A percentile compares a stretch with the other conserved stretches of the same genome.
Evolutionary conservation across 2,888 invertebrate species (phyloP).

Genomic region (Tachina lurida): DNA sequence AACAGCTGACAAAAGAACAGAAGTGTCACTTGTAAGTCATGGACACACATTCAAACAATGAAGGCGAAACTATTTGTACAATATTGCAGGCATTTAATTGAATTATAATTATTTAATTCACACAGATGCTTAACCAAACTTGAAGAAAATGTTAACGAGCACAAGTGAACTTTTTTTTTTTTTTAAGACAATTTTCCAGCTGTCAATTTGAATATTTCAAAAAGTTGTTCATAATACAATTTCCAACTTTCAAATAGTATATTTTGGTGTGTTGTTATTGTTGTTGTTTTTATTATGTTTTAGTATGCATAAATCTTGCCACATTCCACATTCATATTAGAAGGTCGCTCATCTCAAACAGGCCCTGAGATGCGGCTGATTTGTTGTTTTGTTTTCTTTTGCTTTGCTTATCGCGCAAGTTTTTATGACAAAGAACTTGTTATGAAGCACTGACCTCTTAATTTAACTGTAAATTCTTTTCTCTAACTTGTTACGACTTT

Average conservation of each 20-base stretch:
- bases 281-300: neutral
- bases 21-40: constrained; percentile 18
- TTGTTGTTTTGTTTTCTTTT: neutral
- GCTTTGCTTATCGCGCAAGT: neutral
- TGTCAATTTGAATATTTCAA: neutral
- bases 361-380: constrained; percentile 38
- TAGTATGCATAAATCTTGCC: neutral
- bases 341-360: constrained; percentile 15
- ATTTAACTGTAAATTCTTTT: constrained; percentile 58
- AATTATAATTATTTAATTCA: constrained; percentile 20
- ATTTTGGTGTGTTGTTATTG: neutral
- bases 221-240: neutral
- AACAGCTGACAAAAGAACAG: constrained; percentile 66
- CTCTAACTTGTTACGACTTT: constrained; percentile 4
- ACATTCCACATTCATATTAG: neutral
- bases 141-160: neutral
- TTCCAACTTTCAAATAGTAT: neutral
- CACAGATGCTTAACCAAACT: neutral
- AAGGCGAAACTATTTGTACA: neutral
- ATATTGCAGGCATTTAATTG: neutral
- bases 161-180: neutral
- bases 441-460: constrained; percentile 67
- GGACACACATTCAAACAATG: neutral
- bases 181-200: neutral
- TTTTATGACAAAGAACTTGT: constrained; percentile 58